Conservation (phyloP, 1,140 invertebrate species). For the Drosophila virilis region DNA sequence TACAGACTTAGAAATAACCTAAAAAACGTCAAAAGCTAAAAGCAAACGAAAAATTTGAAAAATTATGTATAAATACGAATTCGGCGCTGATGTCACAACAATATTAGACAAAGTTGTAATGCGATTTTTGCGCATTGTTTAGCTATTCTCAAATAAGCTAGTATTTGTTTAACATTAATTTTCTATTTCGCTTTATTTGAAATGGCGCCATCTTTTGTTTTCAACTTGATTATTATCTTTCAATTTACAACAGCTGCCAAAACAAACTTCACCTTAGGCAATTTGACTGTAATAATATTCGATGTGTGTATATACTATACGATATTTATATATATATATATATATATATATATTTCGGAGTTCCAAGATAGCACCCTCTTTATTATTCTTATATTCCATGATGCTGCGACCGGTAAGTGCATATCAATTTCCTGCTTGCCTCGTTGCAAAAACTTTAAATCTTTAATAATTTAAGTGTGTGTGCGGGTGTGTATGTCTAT, state of each 20-base stretch:
- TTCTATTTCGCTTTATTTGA: slow-evolving; percentile 13
- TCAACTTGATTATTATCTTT: slow-evolving; percentile 69
- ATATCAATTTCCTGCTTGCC: slow-evolving; percentile 73
- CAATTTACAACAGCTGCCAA: slow-evolving; percentile 75
- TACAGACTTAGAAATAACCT: background rate
- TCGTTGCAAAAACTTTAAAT: slow-evolving; percentile 68
- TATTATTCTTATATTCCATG: slow-evolving; percentile 64
- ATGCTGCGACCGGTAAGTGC: slow-evolving; percentile 68
- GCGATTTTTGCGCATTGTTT: too few species aligned
- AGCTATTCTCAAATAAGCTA: too few species aligned
- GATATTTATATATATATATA: too few species aligned
- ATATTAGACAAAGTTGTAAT: background rate
- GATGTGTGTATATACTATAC: slow-evolving; percentile 5
- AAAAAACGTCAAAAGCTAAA: slow-evolving; percentile 7
- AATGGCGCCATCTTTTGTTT: slow-evolving; percentile 45
- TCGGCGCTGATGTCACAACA: background rate
- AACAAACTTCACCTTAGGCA: slow-evolving; percentile 59
- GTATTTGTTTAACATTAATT: slow-evolving; percentile 20
- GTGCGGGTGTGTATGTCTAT: slow-evolving; percentile 10
- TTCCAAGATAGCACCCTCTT: slow-evolving; percentile 44
- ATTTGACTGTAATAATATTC: slow-evolving; percentile 27
- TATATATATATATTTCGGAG: slow-evolving; percentile 34
- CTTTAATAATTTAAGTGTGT: slow-evolving; percentile 65
- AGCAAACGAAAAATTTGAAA: slow-evolving; percentile 1
- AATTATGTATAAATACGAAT: too few species aligned